phyloP scores from a whole-genome alignment of 1,140 invertebrate species.

The Diorhabda sublineata region DNA sequence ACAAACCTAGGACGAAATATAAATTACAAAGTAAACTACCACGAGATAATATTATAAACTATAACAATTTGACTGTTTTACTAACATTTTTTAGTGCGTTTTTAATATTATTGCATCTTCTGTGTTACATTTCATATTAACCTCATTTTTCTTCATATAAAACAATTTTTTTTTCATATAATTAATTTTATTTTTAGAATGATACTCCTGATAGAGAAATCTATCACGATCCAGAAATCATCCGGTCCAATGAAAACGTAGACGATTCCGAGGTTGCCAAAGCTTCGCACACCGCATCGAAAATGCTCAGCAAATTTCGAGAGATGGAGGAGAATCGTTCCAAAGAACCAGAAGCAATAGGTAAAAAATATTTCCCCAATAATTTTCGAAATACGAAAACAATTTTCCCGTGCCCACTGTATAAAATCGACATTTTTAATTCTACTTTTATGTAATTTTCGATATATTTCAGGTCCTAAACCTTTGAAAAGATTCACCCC shows the following conservation, averaged over 20 bases:
- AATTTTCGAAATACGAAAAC: neutral
- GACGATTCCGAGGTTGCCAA: constrained; percentile 56
- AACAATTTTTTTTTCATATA: no score
- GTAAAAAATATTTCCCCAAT: constrained; percentile 30
- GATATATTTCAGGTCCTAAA: constrained; percentile 57
- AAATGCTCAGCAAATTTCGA: constrained; percentile 81
- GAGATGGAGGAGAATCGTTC: constrained; percentile 74
- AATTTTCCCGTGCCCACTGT: no score
- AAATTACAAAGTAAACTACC: no score
- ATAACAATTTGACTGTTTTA: no score
- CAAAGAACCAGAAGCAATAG: constrained; percentile 56
- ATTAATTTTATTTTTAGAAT: constrained; percentile 40
- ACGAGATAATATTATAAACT: no score
- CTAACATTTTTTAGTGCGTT: no score
- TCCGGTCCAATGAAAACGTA: constrained; percentile 59
- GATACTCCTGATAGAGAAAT: constrained; percentile 70
- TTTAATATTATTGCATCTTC: no score
- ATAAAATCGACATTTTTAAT: no score
- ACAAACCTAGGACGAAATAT: no score
- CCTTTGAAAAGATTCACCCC: constrained; percentile 85
- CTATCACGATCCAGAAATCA: constrained; percentile 71
- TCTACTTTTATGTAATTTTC: neutral
- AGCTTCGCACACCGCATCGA: constrained; percentile 70
- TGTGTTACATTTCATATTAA: no score
- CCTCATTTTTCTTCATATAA: no score